Evolutionary conservation across 1,140 invertebrate species (phyloP), one percentile per base, ranked within the genome.

Genomic region (Drosophila neocordata): DNA sequence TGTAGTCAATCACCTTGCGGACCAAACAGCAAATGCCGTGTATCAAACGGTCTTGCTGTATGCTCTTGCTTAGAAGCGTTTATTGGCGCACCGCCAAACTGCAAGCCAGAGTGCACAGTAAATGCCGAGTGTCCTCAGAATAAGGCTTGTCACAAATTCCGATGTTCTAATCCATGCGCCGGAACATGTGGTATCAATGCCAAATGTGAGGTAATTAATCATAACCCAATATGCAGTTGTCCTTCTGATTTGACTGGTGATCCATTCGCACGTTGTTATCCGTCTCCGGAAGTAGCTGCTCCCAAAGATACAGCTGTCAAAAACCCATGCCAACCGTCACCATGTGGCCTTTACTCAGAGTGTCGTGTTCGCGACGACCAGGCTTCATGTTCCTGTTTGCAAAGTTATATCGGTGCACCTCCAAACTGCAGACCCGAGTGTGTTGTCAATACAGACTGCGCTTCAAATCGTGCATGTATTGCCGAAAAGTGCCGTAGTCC

Each of bases 1-100:
- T 97, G 96, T 79, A 93, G 94, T 77, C 95, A 95, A 67, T 96
- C 95, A 9, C 96, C 96, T 4, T 97, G 97, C 91, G 97, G 96
- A 55, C 94, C 96, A 1, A 95, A 95, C 84, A 96, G 95, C 76
- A 94, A 96, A 78, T 97, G 96, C 83, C 92, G 95, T 15, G 93
- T 95, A 58, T 95, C 94, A 12, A 92, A 93, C 88, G 95, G 95
- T 35, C 94, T 94, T 67, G 95, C 96, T 1, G 93, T 95, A 1
- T 97, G 97, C 77, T 96, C 95, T 11, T 97, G 97, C 90, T 87
- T 96, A 57, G 95, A 96, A 7, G 93, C 93, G 44, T 96, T 95
- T 75, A 92, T 92, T 73, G 95, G 95, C 37, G 93, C 95, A 31
- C 93, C 94, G 48, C 95, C 94, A 27, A 94, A 95, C 74, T 96